phyloP scores from a whole-genome alignment of 1,140 invertebrate genomes.

The Platyscapa corneri region DNA sequence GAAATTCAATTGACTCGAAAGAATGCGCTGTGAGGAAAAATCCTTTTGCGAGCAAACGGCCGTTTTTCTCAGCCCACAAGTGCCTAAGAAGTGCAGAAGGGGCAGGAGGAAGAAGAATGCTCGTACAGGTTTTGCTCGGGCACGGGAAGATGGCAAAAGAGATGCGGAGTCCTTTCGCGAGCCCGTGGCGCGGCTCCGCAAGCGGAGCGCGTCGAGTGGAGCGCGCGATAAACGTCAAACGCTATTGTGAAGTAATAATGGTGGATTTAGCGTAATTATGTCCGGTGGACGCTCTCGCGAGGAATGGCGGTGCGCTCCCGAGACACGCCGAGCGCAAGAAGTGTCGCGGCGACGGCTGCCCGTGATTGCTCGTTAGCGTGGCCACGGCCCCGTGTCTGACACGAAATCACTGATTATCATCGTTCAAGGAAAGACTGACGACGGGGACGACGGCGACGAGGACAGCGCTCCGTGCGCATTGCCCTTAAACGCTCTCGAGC shows the following conservation, averaged over 20 bases:
- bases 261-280: conserved; percentile 60
- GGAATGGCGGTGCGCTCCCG: background rate
- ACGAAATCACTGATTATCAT: conserved; percentile 76
- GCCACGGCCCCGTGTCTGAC: conserved; percentile 75
- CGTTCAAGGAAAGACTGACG: conserved; percentile 70
- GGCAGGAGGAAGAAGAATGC: background rate
- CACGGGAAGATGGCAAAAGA: background rate
- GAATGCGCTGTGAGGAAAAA: conserved; percentile 12
- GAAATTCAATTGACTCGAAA: conserved; percentile 22
- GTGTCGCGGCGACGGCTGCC: conserved; percentile 60
- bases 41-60: background rate
- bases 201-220: conserved; percentile 54
- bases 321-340: conserved; percentile 55
- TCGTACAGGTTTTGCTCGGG: background rate
- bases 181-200: conserved; percentile 2
- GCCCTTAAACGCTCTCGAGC: background rate
- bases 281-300: conserved; percentile 45
- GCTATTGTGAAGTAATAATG: conserved; percentile 61
- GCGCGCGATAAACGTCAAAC: conserved; percentile 59
- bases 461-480: background rate
- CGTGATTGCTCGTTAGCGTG: conserved; percentile 74
- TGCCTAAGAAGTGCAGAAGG: too few species aligned
- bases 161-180: background rate
- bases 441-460: conserved; percentile 1
- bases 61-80: conserved; percentile 1